Evolutionary conservation across 2,888 invertebrate species (phyloP), one percentile per base, ranked within the genome.

Genomic region (Drosophila ustulata): DNA sequence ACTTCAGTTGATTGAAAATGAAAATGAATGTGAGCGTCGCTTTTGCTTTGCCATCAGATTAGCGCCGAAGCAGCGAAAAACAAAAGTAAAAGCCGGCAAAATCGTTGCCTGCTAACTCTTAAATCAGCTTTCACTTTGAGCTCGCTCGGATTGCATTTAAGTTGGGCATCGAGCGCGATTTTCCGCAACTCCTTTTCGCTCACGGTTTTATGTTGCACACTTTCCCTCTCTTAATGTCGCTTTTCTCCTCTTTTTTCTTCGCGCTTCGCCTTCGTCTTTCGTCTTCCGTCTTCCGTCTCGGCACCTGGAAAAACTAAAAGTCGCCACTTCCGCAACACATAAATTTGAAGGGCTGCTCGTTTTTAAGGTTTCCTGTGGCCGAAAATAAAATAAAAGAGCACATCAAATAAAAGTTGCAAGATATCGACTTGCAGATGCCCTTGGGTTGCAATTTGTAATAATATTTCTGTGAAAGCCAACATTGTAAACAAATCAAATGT

Each of bases 1-100:
- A 88, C 83, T 88, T 88, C 88, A 79, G 66, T 88, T 85, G 82
- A 84, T 88, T 88, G 85, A 77, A 56, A 57, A 28, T 26, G 46
- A 37, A 47, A 79, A 58, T 83, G 78, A 65, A 75, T 70, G 66
- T 2, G 55, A 32, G 39, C 37, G 41, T 46, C 28, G 47, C 39
- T 41, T 41, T 46, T 34, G 47, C 43, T 41, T 41, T 9, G 30
- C 11, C 4, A 55, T 28, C 55, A 28, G 78, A 65, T 72, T 75
- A 73, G 45, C 47, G 18, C 1, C 18, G 18, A 18, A 18, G 18
- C 18, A 41, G 6, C 18, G 13, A 13, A 39, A 41, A 41, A 64
- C 52, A 65, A 57, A 55, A 51, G 13, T 28, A 18, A 37, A 46
- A 37, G n/a, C 41, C 51, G 43, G 61, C n/a, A 34, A 71, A 52